A percentile compares a stretch with the other conserved stretches of the same genome.
Evolutionary conservation across 23 tunicate species (phyloP).

Genomic region (Halocynthia aurantium): DNA sequence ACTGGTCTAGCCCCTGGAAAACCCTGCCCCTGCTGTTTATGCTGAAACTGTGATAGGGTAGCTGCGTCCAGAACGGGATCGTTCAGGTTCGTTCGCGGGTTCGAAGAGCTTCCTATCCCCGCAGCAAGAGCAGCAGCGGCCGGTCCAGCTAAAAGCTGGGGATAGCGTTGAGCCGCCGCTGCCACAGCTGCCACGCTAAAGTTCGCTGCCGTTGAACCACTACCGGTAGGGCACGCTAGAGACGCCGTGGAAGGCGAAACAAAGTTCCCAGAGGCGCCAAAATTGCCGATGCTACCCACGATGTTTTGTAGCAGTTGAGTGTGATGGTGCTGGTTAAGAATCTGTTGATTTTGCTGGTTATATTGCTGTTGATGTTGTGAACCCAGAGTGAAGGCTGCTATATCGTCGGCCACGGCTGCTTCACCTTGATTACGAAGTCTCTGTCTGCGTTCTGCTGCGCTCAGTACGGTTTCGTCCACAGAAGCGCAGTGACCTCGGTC

Average conservation of each 20-base stretch:
- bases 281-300: conserved; percentile 56
- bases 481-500: conserved; percentile 52
- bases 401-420: conserved; percentile 31
- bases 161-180: conserved; percentile 85
- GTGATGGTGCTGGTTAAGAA: conserved; percentile 51
- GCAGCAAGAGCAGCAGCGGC: conserved; percentile 63
- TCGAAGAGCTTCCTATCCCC: conserved; percentile 16
- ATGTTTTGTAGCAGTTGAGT: conserved; percentile 68
- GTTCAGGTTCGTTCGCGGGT: conserved; percentile 8
- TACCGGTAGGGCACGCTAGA: conserved; percentile 16
- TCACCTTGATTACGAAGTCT: conserved; percentile 20
- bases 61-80: conserved; percentile 16
- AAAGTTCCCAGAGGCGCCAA: conserved; percentile 29
- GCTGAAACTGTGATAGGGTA: conserved; percentile 20
- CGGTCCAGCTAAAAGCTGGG: conserved; percentile 69
- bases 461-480: conserved; percentile 50
- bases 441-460: conserved; percentile 38
- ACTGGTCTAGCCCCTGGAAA: conserved; percentile 12
- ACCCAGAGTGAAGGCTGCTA: conserved; percentile 31
- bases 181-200: conserved; percentile 94
- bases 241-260: conserved; percentile 31
- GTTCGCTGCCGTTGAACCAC: conserved; percentile 34
- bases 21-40: conserved; percentile 4
- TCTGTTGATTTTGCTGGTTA: conserved; percentile 33
- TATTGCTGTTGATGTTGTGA: conserved; percentile 3